Evolutionary conservation across 1,140 invertebrate genomes (phyloP).

Genomic region (Oncopeltus fasciatus): DNA sequence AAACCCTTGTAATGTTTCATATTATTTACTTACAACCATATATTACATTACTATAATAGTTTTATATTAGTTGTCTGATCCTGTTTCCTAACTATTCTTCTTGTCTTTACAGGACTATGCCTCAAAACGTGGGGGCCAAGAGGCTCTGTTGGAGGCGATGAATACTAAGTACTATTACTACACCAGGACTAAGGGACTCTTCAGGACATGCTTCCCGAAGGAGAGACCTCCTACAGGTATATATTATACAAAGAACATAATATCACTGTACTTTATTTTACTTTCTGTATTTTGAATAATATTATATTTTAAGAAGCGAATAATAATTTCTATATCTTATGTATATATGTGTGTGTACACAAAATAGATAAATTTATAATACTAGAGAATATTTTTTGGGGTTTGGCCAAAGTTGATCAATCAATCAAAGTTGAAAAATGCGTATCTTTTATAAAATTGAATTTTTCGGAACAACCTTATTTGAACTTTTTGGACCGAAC

Average conservation of each 20-base stretch:
- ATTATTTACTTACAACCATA: neutral
- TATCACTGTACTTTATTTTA: neutral
- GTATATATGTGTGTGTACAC: neutral
- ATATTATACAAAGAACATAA: too few species aligned
- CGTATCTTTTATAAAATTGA: too few species aligned
- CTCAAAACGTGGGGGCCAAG: conserved; percentile 48
- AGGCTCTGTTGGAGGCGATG: conserved; percentile 57
- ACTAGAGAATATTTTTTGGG: neutral
- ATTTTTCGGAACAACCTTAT: too few species aligned
- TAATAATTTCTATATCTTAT: neutral
- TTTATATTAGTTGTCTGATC: neutral
- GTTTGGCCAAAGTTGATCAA: neutral
- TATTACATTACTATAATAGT: neutral
- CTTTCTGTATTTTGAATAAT: too few species aligned
- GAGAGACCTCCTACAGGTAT: conserved; percentile 71
- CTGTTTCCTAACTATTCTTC: neutral
- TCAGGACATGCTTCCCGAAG: conserved; percentile 80
- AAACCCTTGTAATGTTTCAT: neutral
- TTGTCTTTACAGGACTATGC: conserved; percentile 50
- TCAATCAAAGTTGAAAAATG: too few species aligned
- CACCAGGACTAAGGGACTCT: conserved; percentile 74
- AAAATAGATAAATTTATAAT: neutral
- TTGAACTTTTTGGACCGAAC: too few species aligned
- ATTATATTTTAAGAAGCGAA: too few species aligned
- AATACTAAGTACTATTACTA: conserved; percentile 73